Percentiles rank a stretch among this genome's conserved stretches.
These are phyloP conservation scores for Congeria kusceri DNA, from an alignment of 2,888 invertebrate species.

Conservation along the genomic window DNA sequence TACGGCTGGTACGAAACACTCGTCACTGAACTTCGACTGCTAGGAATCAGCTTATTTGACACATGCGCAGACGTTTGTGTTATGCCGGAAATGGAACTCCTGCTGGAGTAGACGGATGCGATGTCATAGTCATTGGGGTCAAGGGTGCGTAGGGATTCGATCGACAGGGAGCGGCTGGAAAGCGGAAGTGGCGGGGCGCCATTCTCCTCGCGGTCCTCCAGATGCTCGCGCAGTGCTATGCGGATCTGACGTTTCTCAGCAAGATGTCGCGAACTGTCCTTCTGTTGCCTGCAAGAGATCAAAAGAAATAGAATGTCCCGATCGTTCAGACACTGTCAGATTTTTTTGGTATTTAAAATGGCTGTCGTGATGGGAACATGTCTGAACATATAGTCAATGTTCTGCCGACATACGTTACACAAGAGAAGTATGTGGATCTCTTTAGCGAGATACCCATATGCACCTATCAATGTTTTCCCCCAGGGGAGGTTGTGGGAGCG, in stretches of 20 bases:
- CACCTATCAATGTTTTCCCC: too few relatives aligned
- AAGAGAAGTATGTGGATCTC: too few relatives aligned
- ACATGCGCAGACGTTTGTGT: conserved; percentile 41
- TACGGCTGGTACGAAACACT: background rate
- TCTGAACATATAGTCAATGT: too few relatives aligned
- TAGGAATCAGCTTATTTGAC: conserved; percentile 27
- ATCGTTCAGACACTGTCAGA: too few relatives aligned
- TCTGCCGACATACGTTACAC: too few relatives aligned
- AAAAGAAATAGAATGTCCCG: too few relatives aligned
- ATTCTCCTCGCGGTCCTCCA: conserved; percentile 35
- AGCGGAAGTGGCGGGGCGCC: conserved; percentile 15
- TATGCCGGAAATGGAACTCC: conserved; percentile 51
- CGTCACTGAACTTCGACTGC: background rate
- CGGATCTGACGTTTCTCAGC: conserved; percentile 58
- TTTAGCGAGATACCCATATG: too few relatives aligned
- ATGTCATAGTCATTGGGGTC: conserved; percentile 25
- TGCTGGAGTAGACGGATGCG: conserved; percentile 49
- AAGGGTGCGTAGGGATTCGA: conserved; percentile 39
- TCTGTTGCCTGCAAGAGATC: conserved; percentile 48
- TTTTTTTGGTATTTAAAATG: too few relatives aligned
- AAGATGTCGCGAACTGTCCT: conserved; percentile 56
- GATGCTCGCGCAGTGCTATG: conserved; percentile 41
- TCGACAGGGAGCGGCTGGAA: conserved; percentile 36
- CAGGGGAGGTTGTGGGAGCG: too few relatives aligned
- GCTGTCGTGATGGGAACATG: too few relatives aligned